phyloP scores from a whole-genome alignment of 2,113 vertebrate genomes.

The Misgurnus mizolepis region DNA sequence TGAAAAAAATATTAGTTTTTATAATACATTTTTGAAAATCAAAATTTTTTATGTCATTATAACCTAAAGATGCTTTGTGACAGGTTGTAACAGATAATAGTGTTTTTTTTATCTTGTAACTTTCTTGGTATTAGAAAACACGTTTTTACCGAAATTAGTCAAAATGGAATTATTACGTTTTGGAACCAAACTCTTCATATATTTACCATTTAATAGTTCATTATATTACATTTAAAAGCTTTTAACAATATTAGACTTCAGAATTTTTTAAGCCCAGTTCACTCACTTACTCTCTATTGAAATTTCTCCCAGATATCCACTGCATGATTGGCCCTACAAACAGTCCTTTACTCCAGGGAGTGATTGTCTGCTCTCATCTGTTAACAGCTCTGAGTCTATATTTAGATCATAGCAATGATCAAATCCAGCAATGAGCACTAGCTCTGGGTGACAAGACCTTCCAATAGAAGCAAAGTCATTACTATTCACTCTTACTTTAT shows the following conservation, averaged over 20 bases:
- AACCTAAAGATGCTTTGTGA: too few species aligned
- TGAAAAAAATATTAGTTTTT: too few species aligned
- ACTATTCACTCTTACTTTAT: conserved; percentile 3
- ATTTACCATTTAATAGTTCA: not conserved
- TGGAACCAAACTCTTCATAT: too few species aligned
- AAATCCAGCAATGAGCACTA: conserved; percentile 19
- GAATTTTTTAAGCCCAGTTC: not conserved
- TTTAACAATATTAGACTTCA: conserved; percentile 5
- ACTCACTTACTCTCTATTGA: not conserved
- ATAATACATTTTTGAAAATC: too few species aligned
- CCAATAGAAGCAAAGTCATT: conserved; percentile 16
- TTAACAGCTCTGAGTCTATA: conserved; percentile 22
- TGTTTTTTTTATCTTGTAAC: too few species aligned
- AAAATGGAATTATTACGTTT: too few species aligned
- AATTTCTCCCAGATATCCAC: not conserved
- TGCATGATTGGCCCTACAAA: not conserved
- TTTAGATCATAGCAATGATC: conserved; percentile 8
- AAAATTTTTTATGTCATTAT: too few species aligned
- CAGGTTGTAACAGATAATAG: too few species aligned
- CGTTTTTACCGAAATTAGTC: too few species aligned
- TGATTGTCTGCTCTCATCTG: conserved; percentile 2
- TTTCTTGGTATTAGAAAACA: too few species aligned
- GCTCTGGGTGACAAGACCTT: conserved; percentile 12
- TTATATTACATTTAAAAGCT: conserved; percentile 15
- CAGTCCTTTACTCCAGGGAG: not conserved